Evolutionary conservation across 2,113 vertebrate genomes (phyloP), one percentile per base, ranked within the genome.

Genomic region (Myodes glareolus): DNA sequence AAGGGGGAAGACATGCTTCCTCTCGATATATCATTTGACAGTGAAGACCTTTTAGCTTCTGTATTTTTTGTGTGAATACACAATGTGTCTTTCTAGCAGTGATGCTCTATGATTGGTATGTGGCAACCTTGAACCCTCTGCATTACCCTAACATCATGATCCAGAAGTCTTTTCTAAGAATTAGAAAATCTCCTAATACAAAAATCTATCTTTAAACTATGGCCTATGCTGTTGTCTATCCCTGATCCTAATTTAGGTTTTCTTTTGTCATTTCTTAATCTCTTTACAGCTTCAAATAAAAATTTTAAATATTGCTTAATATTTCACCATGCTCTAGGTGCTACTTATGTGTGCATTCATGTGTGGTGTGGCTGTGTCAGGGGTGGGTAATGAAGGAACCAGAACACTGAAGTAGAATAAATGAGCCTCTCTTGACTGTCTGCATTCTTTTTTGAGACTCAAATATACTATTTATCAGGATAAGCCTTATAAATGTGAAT

Each of bases 61-160:
- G 42, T 36, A 19, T 36, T 86, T 45, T 70, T 13, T 96, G 95
- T 8, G 95, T 82, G 21, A 11, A 72, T 29, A 94, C 94, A 55
- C 72, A 96, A 68, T 97, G 96, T 94, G 75, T 29, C 72, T 81
- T 97, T 76, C 55, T 97, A 70, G 67, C 80, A 11, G 94, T 88
- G 92, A 98, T 97, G 97, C 91, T 88, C 23, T 97, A 55, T 87
- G 97, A 96, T 70, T 65, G 58, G 3, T 94, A 92, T 45, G 84
- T 94, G 70, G 84, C 96, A 39, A 90, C 96, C 84, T 97, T 25
- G 70, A 88, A 10, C 80, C 94, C n/a, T 81, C 50, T 95, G 92
- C 78, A 81, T 58, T 98, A 97, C 63, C 25, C 52, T 14, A 75
- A 47, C 19, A 80, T 96, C 75, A 96, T 97, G 94, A 97, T 88